Evolutionary conservation across 2,888 invertebrate genomes (phyloP).

Genomic region (Agrochola circellaris): DNA sequence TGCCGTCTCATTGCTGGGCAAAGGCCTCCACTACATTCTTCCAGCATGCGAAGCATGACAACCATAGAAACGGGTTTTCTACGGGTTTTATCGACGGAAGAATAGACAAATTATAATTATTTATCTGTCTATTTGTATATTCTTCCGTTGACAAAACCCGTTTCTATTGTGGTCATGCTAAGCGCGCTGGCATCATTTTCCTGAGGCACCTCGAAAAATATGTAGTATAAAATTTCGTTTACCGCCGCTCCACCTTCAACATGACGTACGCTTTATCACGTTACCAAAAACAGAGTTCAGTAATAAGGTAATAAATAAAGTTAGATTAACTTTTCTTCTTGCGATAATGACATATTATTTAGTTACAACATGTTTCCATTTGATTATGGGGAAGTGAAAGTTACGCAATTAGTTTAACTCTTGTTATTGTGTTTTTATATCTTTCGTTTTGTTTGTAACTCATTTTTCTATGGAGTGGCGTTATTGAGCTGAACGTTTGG

Average conservation of each 20-base stretch:
- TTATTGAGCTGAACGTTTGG: neutral
- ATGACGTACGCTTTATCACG: constrained; percentile 21
- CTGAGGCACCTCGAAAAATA: neutral
- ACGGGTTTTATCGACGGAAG: too few relatives aligned
- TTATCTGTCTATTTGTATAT: too few relatives aligned
- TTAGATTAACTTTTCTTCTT: constrained; percentile 54
- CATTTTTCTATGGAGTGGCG: neutral
- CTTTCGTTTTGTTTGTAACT: neutral
- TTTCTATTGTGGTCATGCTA: too few relatives aligned
- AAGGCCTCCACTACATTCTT: too few relatives aligned
- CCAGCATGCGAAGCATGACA: too few relatives aligned
- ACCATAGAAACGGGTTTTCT: too few relatives aligned
- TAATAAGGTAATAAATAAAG: constrained; percentile 56
- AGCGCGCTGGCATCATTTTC: too few relatives aligned
- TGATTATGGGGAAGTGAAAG: constrained; percentile 50
- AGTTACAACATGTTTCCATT: constrained; percentile 56
- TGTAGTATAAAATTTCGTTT: neutral
- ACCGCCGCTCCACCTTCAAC: neutral
- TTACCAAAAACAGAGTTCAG: constrained; percentile 48
- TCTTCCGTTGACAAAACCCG: too few relatives aligned
- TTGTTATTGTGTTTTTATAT: constrained; percentile 32
- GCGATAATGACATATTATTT: constrained; percentile 46
- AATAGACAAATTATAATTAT: too few relatives aligned
- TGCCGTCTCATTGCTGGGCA: too few relatives aligned
- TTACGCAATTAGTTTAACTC: constrained; percentile 43